Conservation (phyloP, 2,113 vertebrate species). For the Raja brachyura region DNA sequence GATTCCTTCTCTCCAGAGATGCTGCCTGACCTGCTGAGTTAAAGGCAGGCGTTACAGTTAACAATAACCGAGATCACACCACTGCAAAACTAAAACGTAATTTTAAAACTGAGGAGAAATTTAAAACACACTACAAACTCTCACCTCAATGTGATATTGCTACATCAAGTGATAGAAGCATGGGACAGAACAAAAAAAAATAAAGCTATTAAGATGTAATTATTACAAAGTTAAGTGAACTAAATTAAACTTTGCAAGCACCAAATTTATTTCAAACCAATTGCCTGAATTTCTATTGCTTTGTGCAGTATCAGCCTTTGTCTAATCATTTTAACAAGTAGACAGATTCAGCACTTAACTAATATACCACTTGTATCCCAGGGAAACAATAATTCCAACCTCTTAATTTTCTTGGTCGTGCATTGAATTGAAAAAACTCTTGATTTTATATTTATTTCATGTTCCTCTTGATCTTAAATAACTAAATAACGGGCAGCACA, state of each 20-base stretch:
- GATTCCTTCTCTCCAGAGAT: no score
- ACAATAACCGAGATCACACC: slow-evolving; percentile 37
- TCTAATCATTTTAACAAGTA: neutral
- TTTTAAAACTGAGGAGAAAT: slow-evolving; percentile 39
- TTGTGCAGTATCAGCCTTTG: neutral
- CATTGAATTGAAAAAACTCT: neutral
- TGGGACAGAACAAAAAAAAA: slow-evolving; percentile 49
- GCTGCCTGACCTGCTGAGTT: no score
- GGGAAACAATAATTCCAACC: neutral
- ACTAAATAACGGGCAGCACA: no score
- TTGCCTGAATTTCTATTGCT: neutral
- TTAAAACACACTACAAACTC: slow-evolving; percentile 42
- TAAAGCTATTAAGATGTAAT: slow-evolving; percentile 48
- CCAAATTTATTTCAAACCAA: neutral
- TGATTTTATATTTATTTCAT: neutral
- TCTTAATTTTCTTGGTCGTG: neutral
- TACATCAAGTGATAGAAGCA: slow-evolving; percentile 57
- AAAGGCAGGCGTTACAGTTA: neutral
- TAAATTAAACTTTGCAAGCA: neutral
- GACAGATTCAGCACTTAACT: neutral
- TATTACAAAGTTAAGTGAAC: neutral
- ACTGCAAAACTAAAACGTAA: slow-evolving; percentile 25
- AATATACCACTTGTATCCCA: neutral
- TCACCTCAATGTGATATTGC: slow-evolving; percentile 69
- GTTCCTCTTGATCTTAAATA: neutral